A percentile compares a stretch with the other conserved stretches of the same genome.
phyloP scores from a whole-genome alignment of 92 coral and sea anemone species.

The Heliopora coerulea region DNA sequence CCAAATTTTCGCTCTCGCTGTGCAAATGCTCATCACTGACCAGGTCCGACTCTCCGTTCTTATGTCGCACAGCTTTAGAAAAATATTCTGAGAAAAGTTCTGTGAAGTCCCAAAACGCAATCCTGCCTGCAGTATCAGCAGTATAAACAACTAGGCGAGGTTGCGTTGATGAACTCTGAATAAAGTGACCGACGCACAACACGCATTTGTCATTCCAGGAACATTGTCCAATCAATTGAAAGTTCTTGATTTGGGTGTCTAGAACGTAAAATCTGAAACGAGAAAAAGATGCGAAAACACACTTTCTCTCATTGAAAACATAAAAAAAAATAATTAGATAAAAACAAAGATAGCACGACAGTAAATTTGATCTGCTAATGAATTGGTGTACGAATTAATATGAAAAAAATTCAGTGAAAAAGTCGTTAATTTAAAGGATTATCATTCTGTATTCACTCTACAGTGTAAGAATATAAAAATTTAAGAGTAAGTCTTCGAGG shows the following conservation, averaged over 20 bases:
- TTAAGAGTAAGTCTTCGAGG: no score
- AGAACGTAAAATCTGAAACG: slow-evolving; percentile 70
- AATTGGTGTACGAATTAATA: no score
- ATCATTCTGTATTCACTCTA: no score
- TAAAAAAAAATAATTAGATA: no score
- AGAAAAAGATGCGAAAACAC: neutral
- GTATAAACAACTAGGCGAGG: slow-evolving; percentile 67
- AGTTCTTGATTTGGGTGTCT: slow-evolving; percentile 61
- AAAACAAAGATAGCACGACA: no score
- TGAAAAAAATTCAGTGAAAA: no score
- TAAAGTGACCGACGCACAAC: slow-evolving; percentile 65
- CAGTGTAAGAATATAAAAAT: no score
- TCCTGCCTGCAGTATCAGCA: slow-evolving; percentile 91
- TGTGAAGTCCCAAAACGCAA: slow-evolving; percentile 84
- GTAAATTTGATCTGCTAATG: neutral
- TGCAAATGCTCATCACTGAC: neutral
- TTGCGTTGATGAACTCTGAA: slow-evolving; percentile 34
- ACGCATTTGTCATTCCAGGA: slow-evolving; percentile 77
- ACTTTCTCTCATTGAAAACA: no score
- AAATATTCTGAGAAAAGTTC: slow-evolving; percentile 50
- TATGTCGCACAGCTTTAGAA: slow-evolving; percentile 14
- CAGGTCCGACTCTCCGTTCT: neutral
- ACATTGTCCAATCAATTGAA: slow-evolving; percentile 70
- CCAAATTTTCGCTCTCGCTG: neutral
- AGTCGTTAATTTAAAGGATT: no score